Percentiles rank a stretch among this genome's conserved stretches.
Evolutionary conservation across 30 jellyfish, hydroid and myxozoan species (phyloP).

Genomic region (Aurelia coerulea): DNA sequence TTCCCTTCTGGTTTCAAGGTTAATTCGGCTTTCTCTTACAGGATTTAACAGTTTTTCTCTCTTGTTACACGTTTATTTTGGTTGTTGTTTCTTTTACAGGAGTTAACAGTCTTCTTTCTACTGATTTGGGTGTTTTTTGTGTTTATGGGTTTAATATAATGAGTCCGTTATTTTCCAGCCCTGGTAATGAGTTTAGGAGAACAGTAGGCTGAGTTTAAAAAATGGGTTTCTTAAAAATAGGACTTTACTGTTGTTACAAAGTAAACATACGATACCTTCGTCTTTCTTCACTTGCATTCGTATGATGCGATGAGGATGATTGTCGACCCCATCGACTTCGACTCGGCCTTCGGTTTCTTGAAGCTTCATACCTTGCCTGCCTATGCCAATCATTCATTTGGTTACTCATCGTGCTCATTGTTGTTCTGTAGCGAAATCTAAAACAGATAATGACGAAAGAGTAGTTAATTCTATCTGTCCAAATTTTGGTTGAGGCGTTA

Average conservation of each 20-base stretch:
- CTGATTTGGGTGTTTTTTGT: no score
- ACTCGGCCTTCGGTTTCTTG: constrained; percentile 7
- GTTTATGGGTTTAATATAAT: no score
- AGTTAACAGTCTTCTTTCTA: no score
- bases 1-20: no score
- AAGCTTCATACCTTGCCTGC: constrained; percentile 37
- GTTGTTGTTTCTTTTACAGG: no score
- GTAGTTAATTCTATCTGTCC: neutral
- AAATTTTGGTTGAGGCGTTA: no score
- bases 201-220: no score
- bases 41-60: no score
- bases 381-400: constrained; percentile 41
- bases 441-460: neutral
- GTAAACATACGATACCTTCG: constrained; percentile 30
- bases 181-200: no score
- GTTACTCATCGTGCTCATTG: constrained; percentile 19
- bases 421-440: constrained; percentile 49
- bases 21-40: no score
- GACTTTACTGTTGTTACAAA: neutral
- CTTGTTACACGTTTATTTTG: no score
- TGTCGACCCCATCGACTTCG: constrained; percentile 7
- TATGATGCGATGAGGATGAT: constrained; percentile 31
- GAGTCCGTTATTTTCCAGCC: no score
- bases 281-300: constrained; percentile 36
- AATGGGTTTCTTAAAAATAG: neutral